phyloP scores from a whole-genome alignment of 2,888 invertebrate species.

The Meta bourneti region DNA sequence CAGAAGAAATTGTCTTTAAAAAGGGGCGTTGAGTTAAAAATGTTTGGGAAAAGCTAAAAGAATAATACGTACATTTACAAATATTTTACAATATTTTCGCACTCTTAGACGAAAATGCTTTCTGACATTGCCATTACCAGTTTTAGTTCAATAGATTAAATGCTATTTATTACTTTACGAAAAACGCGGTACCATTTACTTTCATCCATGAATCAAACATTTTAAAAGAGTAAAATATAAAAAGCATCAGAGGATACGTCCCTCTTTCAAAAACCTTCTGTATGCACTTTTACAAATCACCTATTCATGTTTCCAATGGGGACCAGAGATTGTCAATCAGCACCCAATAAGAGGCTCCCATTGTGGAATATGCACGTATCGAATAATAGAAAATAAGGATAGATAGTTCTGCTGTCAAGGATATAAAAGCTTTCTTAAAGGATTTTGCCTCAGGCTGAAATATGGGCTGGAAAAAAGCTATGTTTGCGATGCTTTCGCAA shows the following conservation, averaged over 20 bases:
- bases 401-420: slow-evolving; percentile 4
- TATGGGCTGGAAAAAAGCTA: not conserved
- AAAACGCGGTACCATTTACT: not conserved
- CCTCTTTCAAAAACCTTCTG: not conserved
- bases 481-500: slow-evolving; percentile 11
- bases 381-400: slow-evolving; percentile 3
- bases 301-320: not conserved
- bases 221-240: not conserved
- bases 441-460: slow-evolving; percentile 16
- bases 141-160: too few relatives aligned
- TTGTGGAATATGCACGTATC: not conserved
- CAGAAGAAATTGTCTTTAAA: too few relatives aligned
- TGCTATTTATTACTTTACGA: too few relatives aligned
- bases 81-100: too few relatives aligned
- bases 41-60: too few relatives aligned
- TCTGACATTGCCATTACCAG: too few relatives aligned
- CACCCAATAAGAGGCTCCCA: not conserved
- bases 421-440: slow-evolving; percentile 15
- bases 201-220: not conserved
- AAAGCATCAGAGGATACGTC: not conserved
- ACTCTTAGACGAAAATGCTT: too few relatives aligned
- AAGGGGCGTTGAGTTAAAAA: too few relatives aligned
- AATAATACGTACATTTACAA: too few relatives aligned
- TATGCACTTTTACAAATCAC: not conserved
- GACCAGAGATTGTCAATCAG: not conserved